These are phyloP conservation scores for Paedocypris micromegethes DNA, from an alignment of 2,797 vertebrate genomes.

Conservation along the genomic window DNA sequence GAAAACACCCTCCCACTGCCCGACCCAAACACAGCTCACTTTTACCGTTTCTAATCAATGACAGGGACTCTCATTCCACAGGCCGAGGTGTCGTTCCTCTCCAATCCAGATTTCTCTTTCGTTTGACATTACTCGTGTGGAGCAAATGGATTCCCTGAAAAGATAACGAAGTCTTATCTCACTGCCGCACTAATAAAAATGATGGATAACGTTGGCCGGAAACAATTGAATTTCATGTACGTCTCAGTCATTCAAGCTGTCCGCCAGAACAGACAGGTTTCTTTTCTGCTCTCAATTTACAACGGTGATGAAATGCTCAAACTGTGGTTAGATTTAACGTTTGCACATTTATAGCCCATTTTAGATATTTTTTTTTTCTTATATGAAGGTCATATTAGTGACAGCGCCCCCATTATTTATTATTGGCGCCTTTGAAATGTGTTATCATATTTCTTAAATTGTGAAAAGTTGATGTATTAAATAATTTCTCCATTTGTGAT, in stretches of 20 bases:
- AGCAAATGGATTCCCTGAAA: constrained; percentile 68
- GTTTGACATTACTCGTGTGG: constrained; percentile 60
- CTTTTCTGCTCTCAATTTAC: constrained; percentile 51
- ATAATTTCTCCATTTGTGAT: no score
- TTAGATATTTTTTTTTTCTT: neutral
- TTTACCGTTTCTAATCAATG: constrained; percentile 20
- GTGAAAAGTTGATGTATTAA: no score
- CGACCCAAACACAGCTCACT: constrained; percentile 13
- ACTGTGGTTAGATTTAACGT: constrained; percentile 15
- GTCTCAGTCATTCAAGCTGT: constrained; percentile 70
- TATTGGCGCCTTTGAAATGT: no score
- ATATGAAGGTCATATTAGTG: neutral
- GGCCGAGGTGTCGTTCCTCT: constrained; percentile 14
- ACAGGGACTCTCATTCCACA: neutral
- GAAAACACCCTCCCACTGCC: constrained; percentile 2
- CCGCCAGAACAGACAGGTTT: constrained; percentile 62
- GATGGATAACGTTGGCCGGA: constrained; percentile 69
- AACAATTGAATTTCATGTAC: constrained; percentile 74
- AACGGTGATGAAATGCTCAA: constrained; percentile 55
- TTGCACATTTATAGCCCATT: neutral
- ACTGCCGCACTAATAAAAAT: constrained; percentile 71
- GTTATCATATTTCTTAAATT: no score
- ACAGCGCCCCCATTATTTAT: no score
- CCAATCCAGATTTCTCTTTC: constrained; percentile 52
- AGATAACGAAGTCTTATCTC: constrained; percentile 75